Conservation (phyloP, 2,888 invertebrate species). For the Mactromeris polynyma region DNA sequence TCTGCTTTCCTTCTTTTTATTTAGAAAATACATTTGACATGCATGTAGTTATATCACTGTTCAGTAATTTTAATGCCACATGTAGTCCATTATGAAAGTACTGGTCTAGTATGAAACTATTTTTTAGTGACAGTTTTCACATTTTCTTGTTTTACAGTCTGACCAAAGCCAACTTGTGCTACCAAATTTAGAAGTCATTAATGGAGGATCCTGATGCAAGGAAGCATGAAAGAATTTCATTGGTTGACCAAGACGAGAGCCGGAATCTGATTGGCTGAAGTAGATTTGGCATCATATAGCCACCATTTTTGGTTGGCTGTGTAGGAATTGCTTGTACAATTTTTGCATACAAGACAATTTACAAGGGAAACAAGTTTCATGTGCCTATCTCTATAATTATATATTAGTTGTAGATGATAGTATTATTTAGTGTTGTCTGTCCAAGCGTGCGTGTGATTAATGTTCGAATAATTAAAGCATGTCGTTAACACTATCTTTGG, state of each 20-base stretch:
- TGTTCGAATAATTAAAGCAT: not conserved
- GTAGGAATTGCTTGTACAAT: constrained; percentile 3
- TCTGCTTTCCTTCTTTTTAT: too few species aligned
- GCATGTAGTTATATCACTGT: too few species aligned
- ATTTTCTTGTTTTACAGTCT: constrained; percentile 33
- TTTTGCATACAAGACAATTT: not conserved
- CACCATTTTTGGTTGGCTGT: constrained; percentile 8
- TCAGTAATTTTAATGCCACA: too few species aligned
- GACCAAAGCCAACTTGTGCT: constrained; percentile 53
- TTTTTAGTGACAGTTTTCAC: not conserved
- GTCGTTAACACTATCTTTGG: not conserved
- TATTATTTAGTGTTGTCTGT: not conserved
- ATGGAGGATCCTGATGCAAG: constrained; percentile 47
- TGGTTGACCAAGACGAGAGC: constrained; percentile 41
- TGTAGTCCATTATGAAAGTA: too few species aligned
- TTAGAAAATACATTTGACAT: too few species aligned
- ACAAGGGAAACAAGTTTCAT: not conserved
- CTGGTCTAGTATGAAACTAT: too few species aligned
- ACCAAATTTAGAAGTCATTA: constrained; percentile 52
- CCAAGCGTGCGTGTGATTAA: not conserved
- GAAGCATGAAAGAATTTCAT: constrained; percentile 18
- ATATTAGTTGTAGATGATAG: not conserved
- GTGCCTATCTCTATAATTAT: constrained; percentile 4
- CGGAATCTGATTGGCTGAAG: constrained; percentile 29
- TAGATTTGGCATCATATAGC: constrained; percentile 18